A percentile compares a stretch with the other conserved stretches of the same genome.
phyloP scores from a whole-genome alignment of 2,888 invertebrate species.

The Eupithecia inturbata region DNA sequence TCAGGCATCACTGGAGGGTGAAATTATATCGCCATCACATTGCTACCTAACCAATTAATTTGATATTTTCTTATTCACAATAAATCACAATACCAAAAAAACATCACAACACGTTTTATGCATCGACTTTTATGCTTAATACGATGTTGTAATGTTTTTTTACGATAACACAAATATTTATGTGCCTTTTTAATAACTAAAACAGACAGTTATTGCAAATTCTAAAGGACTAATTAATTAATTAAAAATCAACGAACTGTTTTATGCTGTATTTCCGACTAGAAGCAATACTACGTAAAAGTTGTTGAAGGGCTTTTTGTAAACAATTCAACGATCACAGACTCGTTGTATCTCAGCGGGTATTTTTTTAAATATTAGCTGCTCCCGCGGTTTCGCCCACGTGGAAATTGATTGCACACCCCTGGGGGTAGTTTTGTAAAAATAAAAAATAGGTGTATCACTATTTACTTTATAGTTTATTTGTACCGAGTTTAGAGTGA shows the following conservation, averaged over 20 bases:
- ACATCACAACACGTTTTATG: too few relatives aligned
- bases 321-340: constrained; percentile 27
- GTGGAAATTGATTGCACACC: too few relatives aligned
- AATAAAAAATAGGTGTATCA: too few relatives aligned
- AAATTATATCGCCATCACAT: not conserved
- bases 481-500: too few relatives aligned
- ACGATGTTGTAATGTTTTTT: not conserved
- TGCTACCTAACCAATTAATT: not conserved
- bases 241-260: not conserved
- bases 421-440: too few relatives aligned
- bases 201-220: not conserved
- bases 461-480: too few relatives aligned
- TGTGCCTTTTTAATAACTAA: not conserved
- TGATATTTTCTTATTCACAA: not conserved
- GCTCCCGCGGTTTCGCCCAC: too few relatives aligned
- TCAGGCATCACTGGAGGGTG: not conserved
- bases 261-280: constrained; percentile 11
- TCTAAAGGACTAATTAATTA: not conserved
- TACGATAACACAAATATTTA: not conserved
- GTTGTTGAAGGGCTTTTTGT: constrained; percentile 29
- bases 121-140: too few relatives aligned
- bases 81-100: not conserved
- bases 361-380: constrained; percentile 32
- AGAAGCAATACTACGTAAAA: constrained; percentile 22
- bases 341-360: constrained; percentile 30